Percentiles rank a stretch among this genome's conserved stretches.
phyloP scores from a whole-genome alignment of 2,888 invertebrate genomes.

The Sturmia bella region DNA sequence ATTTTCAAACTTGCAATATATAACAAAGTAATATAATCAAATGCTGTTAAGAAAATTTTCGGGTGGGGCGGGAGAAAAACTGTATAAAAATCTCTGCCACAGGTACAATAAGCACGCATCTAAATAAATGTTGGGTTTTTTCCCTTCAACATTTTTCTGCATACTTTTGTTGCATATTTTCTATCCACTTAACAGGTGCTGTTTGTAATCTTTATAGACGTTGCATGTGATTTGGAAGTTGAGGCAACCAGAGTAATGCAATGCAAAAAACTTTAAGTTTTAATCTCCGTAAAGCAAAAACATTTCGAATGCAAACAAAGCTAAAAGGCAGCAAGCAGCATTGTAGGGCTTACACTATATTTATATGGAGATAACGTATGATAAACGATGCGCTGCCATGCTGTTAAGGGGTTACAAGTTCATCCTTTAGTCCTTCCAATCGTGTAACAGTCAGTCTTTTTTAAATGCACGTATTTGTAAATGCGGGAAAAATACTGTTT shows the following conservation, averaged over 20 bases:
- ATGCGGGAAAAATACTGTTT: too few relatives aligned
- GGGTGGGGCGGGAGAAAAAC: too few relatives aligned
- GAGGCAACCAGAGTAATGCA: neutral
- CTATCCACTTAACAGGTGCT: slow-evolving; percentile 59
- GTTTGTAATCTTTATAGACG: slow-evolving; percentile 55
- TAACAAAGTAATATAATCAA: too few relatives aligned
- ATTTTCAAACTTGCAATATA: too few relatives aligned
- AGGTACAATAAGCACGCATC: slow-evolving; percentile 26
- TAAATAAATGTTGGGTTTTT: slow-evolving; percentile 7
- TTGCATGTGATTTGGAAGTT: neutral
- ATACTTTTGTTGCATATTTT: slow-evolving; percentile 20
- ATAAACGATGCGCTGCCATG: slow-evolving; percentile 53
- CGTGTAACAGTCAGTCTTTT: neutral
- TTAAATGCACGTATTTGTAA: neutral
- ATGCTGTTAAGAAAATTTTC: too few relatives aligned
- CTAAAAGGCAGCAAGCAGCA: slow-evolving; percentile 34
- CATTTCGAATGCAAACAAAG: slow-evolving; percentile 6
- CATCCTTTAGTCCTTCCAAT: neutral
- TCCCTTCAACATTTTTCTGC: neutral
- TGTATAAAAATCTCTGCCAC: slow-evolving; percentile 28
- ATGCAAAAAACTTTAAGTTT: slow-evolving; percentile 15
- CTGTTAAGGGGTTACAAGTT: slow-evolving; percentile 10
- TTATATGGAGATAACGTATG: slow-evolving; percentile 60
- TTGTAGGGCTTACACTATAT: slow-evolving; percentile 43
- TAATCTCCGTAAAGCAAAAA: slow-evolving; percentile 21